phyloP scores from a whole-genome alignment of 2,888 invertebrate genomes.

The Drosophila diplacantha region DNA sequence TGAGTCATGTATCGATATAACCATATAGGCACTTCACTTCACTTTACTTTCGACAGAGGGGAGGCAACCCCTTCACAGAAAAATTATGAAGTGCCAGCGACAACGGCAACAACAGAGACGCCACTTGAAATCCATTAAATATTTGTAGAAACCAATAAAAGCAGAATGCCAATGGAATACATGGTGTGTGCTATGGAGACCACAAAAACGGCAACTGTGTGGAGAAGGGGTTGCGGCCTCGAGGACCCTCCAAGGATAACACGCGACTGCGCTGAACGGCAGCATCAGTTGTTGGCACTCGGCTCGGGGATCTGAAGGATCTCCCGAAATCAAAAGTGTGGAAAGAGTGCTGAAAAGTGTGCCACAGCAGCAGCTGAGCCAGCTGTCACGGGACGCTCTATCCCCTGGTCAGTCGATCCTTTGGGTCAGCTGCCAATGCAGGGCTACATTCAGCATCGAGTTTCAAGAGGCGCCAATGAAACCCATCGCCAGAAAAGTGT shows the following conservation, averaged over 20 bases:
- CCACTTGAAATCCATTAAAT: constrained; percentile 73
- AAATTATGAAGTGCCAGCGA: constrained; percentile 69
- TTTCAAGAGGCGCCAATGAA: constrained; percentile 55
- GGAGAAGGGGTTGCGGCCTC: background rate
- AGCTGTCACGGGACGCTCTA: constrained; percentile 34
- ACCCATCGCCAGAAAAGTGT: constrained; percentile 11
- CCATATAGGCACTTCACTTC: constrained; percentile 34
- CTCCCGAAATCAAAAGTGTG: constrained; percentile 69
- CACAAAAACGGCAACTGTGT: constrained; percentile 69
- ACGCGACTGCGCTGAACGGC: constrained; percentile 58
- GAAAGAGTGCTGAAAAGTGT: constrained; percentile 51
- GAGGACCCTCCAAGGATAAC: constrained; percentile 63
- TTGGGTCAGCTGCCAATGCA: constrained; percentile 17
- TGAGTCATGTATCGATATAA: constrained; percentile 44
- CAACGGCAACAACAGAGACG: constrained; percentile 66
- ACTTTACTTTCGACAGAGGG: constrained; percentile 7
- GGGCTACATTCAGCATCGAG: constrained; percentile 48
- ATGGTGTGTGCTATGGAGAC: constrained; percentile 18
- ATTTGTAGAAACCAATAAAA: constrained; percentile 72
- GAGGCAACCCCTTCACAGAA: constrained; percentile 39
- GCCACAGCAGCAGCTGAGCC: constrained; percentile 30
- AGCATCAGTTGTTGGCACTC: constrained; percentile 46
- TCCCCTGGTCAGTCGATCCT: constrained; percentile 54
- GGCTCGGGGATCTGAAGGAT: constrained; percentile 44
- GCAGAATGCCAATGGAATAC: constrained; percentile 52